Evolutionary conservation across 2,113 vertebrate species (phyloP), one percentile per base, ranked within the genome.

Genomic region (Dendrocopos noguchii): DNA sequence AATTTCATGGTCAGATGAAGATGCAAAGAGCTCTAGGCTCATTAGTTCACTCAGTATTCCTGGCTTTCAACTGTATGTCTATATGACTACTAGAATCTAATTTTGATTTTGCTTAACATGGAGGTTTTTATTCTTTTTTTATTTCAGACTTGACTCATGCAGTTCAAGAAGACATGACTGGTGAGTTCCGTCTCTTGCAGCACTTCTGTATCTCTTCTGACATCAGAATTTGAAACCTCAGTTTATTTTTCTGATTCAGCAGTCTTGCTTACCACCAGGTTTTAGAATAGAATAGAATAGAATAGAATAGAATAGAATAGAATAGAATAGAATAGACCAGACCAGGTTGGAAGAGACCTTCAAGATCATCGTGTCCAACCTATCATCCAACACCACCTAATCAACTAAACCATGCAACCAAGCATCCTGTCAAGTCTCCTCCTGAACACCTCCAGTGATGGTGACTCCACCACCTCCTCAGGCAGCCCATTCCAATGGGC

Each of bases 61-160:
- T 88, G 50, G 20, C 34, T 17, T 80, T 87, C 44, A 25, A 22
- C 11, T 50, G 12, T 80, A 4, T 47, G 6, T 46, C 3, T n/a
- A 3, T 67, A 24, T 46, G 18, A 72, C 2, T 3, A 12, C 16
- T 64, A 33, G 13, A 72, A 55, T 42, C 52, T 34, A 61, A 22
- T 59, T 73, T 53, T 75, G 3, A 0, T 68, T 33, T 17, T 87
- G 14, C 16, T 77, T 91, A 33, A 76, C 4, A 2, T 28, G 12
- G n/a, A 5, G 2, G 64, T 63, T 88, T 75, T 93, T 92, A 36
- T 39, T 39, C 11, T 39, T 39, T 95, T 67, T 97, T 83, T 95
- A 34, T 96, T 97, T 84, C 91, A 99, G 99, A 95, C 61, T 94
- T 99, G 61, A 94, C 97, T 83, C 96, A 97, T 75, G 97, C 97